Evolutionary conservation across 2,797 vertebrate species (phyloP), one percentile per base, ranked within the genome.

Genomic region (Iguana delicatissima): DNA sequence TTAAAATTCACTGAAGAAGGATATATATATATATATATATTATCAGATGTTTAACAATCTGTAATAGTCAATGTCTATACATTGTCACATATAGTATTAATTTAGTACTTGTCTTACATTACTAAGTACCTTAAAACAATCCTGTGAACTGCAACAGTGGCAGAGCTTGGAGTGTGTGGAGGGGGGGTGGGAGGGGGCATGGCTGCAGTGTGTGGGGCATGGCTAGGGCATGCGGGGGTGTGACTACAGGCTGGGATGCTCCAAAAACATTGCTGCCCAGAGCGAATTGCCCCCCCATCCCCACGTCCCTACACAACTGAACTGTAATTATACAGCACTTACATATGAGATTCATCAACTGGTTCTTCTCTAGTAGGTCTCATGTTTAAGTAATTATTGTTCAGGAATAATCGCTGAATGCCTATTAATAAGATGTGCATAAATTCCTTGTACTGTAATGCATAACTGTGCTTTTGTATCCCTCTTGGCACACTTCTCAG

Each of bases 361-460:
- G 80, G 88, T 82, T 89, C 84, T 94, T 83, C 84, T 91, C 52
- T 13, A 64, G 6, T 18, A 94, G 26, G 50, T 55, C 85, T 91
- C 50, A 86, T 92, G 6, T 90, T 67, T 79, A 90, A 92, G 88
- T 92, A 50, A 91, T 62, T 76, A 24, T 55, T 87, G 35, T 86
- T 93, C 77, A 91, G 52, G 81, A 88, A 94, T 87, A 12, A 87
- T 57, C 26, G 46, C 57, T 35, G 50, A 89, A 81, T 89, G 76
- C 72, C 92, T 80, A 95, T 92, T 86, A 94, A 92, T 85, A 84
- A 80, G 62, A 88, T 84, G 79, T 82, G 86, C 86, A n/a, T 1
- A 55, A 89, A 76, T 6, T 69, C 18, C 73, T 80, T 87, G 84
- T 85, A 76, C n/a, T 5, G 26, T 77, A 6, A 74, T 12, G 13